A percentile compares a stretch with the other conserved stretches of the same genome.
phyloP scores from a whole-genome alignment of 1,140 invertebrate species.

The Bombus balteatus region DNA sequence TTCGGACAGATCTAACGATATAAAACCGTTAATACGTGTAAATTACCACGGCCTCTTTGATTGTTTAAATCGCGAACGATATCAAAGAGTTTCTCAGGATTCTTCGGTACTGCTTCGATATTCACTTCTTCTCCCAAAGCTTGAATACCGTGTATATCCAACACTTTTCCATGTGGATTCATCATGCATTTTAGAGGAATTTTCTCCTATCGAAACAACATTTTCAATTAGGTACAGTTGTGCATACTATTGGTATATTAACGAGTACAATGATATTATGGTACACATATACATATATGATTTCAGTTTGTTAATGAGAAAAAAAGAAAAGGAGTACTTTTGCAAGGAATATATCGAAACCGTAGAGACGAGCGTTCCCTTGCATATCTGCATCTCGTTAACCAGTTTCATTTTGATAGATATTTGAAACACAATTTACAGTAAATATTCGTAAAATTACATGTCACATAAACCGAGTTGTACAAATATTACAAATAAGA shows the following conservation, averaged over 20 bases:
- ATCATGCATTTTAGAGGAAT: conserved; percentile 89
- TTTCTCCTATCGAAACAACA: conserved; percentile 81
- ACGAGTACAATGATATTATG: not conserved
- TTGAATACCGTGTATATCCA: conserved; percentile 87
- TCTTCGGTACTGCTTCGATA: conserved; percentile 82
- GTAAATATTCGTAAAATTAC: not conserved
- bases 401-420: not conserved
- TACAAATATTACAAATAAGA: no score
- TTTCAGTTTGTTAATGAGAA: not conserved
- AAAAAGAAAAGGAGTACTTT: no score
- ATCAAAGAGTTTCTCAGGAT: conserved; percentile 85
- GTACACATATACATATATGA: not conserved
- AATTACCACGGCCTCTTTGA: conserved; percentile 88
- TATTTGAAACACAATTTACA: not conserved
- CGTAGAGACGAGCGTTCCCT: no score
- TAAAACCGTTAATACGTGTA: not conserved
- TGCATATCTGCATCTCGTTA: not conserved
- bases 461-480: no score
- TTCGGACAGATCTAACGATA: not conserved
- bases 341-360: no score
- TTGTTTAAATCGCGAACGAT: conserved; percentile 90
- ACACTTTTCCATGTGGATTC: conserved; percentile 90
- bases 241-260: not conserved
- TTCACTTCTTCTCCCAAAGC: conserved; percentile 88
- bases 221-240: not conserved